Evolutionary conservation across 2,888 invertebrate genomes (phyloP), one percentile per base, ranked within the genome.

Genomic region (Microchrysa polita): DNA sequence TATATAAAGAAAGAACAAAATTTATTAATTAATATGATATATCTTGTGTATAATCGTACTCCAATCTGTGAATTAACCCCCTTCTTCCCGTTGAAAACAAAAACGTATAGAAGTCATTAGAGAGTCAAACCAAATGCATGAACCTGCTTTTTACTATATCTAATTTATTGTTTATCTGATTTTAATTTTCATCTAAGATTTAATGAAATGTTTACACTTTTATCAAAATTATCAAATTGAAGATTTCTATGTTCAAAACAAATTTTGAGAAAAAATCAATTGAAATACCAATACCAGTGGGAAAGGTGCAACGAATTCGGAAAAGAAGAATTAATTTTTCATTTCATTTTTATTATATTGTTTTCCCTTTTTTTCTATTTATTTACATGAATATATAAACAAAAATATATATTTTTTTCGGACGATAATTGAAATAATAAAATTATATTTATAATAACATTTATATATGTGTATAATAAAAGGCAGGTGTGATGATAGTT

Each of bases 141-240:
- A 40, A 65, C 65, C 65, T 65, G 65, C 63, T 63, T 63, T 67
- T 34, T 67, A 52, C 55, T 67, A 34, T 67, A 53, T 10, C 27
- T 7, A 10, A 14, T 12, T 34, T n/a, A 61, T 7, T 18, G 5
- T 53, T n/a, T 16, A 53, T 53, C 5, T 5, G 5, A 53, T 53
- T 7, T 14, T 61, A 44, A 63, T 44, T 44, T n/a, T n/a, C n/a
- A n/a, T n/a, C n/a, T n/a, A n/a, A n/a, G n/a, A n/a, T n/a, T n/a
- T n/a, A n/a, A n/a, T n/a, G n/a, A n/a, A n/a, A n/a, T n/a, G n/a
- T n/a, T n/a, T n/a, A n/a, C n/a, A n/a, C n/a, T n/a, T 60, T 22
- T 27, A 60, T 34, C 9, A n/a, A 60, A 22, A 27, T 27, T 27
- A 27, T 14, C 60, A 23, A 23, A 60, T 1, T 60, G 40, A 16